These are phyloP conservation scores for Cecidostiba fungosa DNA, from an alignment of 2,888 invertebrate genomes.

Conservation along the genomic window DNA sequence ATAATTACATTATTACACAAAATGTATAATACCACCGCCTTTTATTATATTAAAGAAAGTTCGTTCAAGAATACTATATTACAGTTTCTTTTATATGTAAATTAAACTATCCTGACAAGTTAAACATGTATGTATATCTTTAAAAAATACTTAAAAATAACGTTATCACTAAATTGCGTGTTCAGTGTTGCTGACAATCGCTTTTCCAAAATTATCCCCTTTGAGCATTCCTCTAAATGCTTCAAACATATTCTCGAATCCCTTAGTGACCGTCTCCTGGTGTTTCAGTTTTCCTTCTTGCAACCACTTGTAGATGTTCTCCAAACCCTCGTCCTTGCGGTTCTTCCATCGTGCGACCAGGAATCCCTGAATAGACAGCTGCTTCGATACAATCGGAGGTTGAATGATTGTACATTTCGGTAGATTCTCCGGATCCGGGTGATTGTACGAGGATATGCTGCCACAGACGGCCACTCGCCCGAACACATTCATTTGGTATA, in stretches of 20 bases:
- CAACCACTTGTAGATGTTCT: slow-evolving; percentile 84
- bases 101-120: too few relatives aligned
- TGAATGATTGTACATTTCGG: slow-evolving; percentile 82
- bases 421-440: slow-evolving; percentile 76
- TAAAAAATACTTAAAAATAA: too few relatives aligned
- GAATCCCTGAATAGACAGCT: slow-evolving; percentile 86
- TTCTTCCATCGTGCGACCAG: slow-evolving; percentile 82
- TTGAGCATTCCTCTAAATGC: slow-evolving; percentile 85
- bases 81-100: too few relatives aligned
- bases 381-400: slow-evolving; percentile 82
- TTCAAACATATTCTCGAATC: slow-evolving; percentile 88
- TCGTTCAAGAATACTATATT: too few relatives aligned
- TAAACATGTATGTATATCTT: too few relatives aligned
- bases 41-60: too few relatives aligned
- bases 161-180: too few relatives aligned
- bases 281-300: slow-evolving; percentile 86
- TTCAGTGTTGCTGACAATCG: slow-evolving; percentile 82
- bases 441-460: slow-evolving; percentile 85
- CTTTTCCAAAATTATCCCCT: slow-evolving; percentile 88
- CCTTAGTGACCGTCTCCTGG: slow-evolving; percentile 86
- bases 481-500: slow-evolving; percentile 84
- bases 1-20: too few relatives aligned
- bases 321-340: slow-evolving; percentile 84
- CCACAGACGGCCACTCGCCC: slow-evolving; percentile 86
- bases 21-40: too few relatives aligned